Percentiles rank a stretch among this genome's conserved stretches.
phyloP scores from a whole-genome alignment of 2,888 invertebrate species.

The Cosmia trapezina region DNA sequence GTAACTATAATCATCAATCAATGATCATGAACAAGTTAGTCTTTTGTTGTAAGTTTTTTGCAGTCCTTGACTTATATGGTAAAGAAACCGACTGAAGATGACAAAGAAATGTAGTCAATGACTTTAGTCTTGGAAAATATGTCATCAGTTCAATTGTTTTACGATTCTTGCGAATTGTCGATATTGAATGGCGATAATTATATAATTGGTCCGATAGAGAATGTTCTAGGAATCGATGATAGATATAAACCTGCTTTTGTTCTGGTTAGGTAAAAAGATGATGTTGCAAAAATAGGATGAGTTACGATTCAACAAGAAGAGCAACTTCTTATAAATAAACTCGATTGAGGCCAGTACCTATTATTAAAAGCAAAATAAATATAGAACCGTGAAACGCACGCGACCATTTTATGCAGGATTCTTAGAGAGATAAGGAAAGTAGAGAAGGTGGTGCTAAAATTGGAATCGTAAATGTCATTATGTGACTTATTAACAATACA shows the following conservation, averaged over 20 bases:
- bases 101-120: conserved; percentile 39
- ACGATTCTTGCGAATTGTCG: conserved; percentile 40
- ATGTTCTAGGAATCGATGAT: conserved; percentile 24
- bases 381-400: neutral
- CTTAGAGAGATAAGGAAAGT: neutral
- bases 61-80: conserved; percentile 25
- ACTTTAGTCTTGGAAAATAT: conserved; percentile 39
- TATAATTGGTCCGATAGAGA: conserved; percentile 29
- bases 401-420: neutral
- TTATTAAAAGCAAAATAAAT: conserved; percentile 1
- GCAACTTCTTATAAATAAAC: too few relatives aligned
- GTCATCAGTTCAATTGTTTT: conserved; percentile 43
- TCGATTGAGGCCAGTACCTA: neutral
- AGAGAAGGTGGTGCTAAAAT: neutral
- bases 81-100: conserved; percentile 34
- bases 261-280: neutral
- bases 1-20: conserved; percentile 13
- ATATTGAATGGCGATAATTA: conserved; percentile 42
- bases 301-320: neutral
- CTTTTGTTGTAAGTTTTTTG: conserved; percentile 34
- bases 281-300: neutral
- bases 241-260: conserved; percentile 27
- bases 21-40: conserved; percentile 6
- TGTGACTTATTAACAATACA: neutral
- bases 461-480: neutral